Conservation (phyloP, 2,888 invertebrate species). For the Aromia moschata region DNA sequence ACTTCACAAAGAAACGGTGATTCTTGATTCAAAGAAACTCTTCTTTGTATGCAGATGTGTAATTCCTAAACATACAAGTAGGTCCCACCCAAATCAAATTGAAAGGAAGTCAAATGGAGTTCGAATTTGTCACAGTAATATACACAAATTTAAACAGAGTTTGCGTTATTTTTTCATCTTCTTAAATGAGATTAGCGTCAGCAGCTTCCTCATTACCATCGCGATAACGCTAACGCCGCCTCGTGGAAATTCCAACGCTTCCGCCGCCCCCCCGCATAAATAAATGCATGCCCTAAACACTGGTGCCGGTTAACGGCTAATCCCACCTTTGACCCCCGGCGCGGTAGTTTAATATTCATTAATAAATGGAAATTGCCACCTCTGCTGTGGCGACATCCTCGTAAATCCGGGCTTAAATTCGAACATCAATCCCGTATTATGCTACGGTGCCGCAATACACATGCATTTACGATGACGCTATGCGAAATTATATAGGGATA, state of each 20-base stretch:
- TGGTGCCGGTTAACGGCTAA: not conserved
- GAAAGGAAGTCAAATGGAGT: too few species aligned
- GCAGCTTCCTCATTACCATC: too few species aligned
- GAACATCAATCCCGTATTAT: not conserved
- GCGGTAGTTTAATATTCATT: not conserved
- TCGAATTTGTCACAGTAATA: too few species aligned
- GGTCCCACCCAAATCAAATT: too few species aligned
- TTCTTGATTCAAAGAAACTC: too few species aligned
- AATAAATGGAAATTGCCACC: conserved; percentile 3
- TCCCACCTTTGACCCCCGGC: conserved; percentile 10
- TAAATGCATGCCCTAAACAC: not conserved
- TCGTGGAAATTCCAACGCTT: not conserved
- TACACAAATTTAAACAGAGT: too few species aligned
- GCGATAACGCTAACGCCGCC: too few species aligned
- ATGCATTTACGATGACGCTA: not conserved
- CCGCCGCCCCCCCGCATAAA: not conserved
- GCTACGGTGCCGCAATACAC: not conserved
- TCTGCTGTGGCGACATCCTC: not conserved
- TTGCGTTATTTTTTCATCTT: too few species aligned
- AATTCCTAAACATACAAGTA: too few species aligned
- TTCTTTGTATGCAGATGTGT: too few species aligned
- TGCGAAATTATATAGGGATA: not conserved
- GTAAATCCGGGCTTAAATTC: not conserved
- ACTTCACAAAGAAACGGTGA: too few species aligned
- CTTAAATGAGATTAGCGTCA: too few species aligned